Conservation (phyloP, 1,140 invertebrate species). For the Cecropterus lyciades region DNA sequence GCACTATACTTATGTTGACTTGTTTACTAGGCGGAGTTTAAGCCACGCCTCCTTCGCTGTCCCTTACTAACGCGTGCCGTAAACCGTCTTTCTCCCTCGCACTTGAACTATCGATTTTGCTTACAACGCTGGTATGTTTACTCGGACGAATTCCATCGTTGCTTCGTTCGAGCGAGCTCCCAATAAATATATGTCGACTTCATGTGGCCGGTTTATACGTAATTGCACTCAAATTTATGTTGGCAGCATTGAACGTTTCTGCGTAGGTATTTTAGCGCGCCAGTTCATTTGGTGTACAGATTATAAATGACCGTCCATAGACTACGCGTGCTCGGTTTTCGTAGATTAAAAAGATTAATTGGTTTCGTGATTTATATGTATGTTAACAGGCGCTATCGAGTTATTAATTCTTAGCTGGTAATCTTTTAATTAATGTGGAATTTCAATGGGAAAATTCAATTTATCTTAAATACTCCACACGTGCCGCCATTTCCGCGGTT, state of each 20-base stretch:
- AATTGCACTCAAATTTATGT: slow-evolving; percentile 45
- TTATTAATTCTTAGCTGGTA: slow-evolving; percentile 30
- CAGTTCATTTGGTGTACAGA: slow-evolving; percentile 29
- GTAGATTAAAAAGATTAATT: slow-evolving; percentile 36
- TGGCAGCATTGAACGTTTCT: slow-evolving; percentile 31
- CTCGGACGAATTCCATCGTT: slow-evolving; percentile 62
- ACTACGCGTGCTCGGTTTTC: slow-evolving; percentile 29
- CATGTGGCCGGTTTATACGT: slow-evolving; percentile 51
- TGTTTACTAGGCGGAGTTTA: slow-evolving; percentile 47
- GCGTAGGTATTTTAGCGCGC: slow-evolving; percentile 33
- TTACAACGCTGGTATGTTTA: slow-evolving; percentile 54
- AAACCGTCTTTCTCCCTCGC: slow-evolving; percentile 46
- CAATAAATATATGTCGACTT: slow-evolving; percentile 57
- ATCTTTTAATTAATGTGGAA: slow-evolving; percentile 32
- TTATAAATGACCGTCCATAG: slow-evolving; percentile 31
- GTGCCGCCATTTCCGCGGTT: background rate
- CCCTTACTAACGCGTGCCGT: slow-evolving; percentile 17
- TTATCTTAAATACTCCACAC: background rate
- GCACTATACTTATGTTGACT: slow-evolving; percentile 28
- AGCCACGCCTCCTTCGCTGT: slow-evolving; percentile 46
- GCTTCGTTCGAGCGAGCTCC: slow-evolving; percentile 42
- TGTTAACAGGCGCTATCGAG: slow-evolving; percentile 23
- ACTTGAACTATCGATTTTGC: slow-evolving; percentile 65
- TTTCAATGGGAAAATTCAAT: slow-evolving; percentile 28
- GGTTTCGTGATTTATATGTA: slow-evolving; percentile 32